These are phyloP conservation scores for Notarius lentiginosus DNA, from an alignment of 2,113 vertebrate genomes.

Conservation along the genomic window DNA sequence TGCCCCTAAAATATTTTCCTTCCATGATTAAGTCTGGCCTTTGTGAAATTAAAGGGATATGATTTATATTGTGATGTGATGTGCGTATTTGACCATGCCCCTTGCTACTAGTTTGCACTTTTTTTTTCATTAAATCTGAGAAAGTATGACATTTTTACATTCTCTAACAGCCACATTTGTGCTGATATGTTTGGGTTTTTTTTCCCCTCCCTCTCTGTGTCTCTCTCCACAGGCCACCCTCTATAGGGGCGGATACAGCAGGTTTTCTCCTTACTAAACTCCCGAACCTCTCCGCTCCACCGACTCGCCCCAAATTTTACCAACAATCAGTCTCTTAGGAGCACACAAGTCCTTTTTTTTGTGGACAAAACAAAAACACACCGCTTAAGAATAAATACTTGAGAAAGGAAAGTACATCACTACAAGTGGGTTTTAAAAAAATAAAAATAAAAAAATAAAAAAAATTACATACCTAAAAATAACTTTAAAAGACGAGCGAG, in stretches of 20 bases:
- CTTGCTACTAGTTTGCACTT: neutral
- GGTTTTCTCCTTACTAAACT: conserved; percentile 76
- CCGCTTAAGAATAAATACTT: conserved; percentile 39
- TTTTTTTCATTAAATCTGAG: neutral
- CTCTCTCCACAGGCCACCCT: conserved; percentile 69
- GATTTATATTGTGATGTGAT: neutral
- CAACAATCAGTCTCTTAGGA: conserved; percentile 44
- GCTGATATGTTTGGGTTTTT: neutral
- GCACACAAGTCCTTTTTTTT: conserved; percentile 34
- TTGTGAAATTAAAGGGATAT: neutral
- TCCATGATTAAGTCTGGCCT: neutral
- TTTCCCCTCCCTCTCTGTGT: neutral
- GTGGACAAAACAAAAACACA: conserved; percentile 35
- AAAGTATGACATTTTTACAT: neutral
- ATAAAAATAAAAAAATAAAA: neutral
- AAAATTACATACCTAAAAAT: conserved; percentile 22
- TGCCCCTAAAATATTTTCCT: neutral
- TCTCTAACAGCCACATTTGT: neutral
- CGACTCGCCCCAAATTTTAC: conserved; percentile 45
- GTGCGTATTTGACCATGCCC: neutral
- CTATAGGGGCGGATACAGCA: conserved; percentile 79
- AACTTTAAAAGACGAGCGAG: conserved; percentile 29
- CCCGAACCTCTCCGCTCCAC: conserved; percentile 25
- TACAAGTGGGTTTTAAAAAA: conserved; percentile 41
- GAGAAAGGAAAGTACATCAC: conserved; percentile 46